Conservation (phyloP, 2,797 vertebrate species). For the Enteromius argenteus region DNA sequence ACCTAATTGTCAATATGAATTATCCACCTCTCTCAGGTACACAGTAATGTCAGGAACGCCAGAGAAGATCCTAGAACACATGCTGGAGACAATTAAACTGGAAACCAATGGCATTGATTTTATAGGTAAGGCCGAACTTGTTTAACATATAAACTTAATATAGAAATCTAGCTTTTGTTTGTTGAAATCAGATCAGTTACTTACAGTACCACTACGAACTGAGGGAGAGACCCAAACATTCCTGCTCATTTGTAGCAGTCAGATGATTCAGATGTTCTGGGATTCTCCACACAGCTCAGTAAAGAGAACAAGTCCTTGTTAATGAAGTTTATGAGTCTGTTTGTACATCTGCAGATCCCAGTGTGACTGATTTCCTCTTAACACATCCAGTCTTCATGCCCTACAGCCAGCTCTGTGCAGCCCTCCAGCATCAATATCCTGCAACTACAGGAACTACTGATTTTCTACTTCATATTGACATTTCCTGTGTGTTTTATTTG, state of each 20-base stretch:
- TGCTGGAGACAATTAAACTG: slow-evolving; percentile 88
- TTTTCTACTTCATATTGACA: background rate
- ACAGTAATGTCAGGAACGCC: slow-evolving; percentile 94
- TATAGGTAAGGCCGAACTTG: slow-evolving; percentile 74
- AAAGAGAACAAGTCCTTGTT: slow-evolving; percentile 26
- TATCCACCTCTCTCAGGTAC: slow-evolving; percentile 78
- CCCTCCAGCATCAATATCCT: slow-evolving; percentile 95
- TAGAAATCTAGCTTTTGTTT: background rate
- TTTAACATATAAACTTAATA: background rate
- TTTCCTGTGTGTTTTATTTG: background rate
- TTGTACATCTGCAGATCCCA: slow-evolving; percentile 79
- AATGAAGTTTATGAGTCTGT: slow-evolving; percentile 34
- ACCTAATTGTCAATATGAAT: background rate
- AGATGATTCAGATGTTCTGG: slow-evolving; percentile 43
- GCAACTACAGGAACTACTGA: background rate
- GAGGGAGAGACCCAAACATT: slow-evolving; percentile 31
- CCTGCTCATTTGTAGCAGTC: slow-evolving; percentile 16
- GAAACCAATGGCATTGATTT: slow-evolving; percentile 86
- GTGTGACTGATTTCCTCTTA: slow-evolving; percentile 90
- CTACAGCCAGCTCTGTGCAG: slow-evolving; percentile 85
- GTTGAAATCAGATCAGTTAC: background rate
- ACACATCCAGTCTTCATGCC: slow-evolving; percentile 94
- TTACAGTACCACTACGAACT: background rate
- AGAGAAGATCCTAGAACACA: slow-evolving; percentile 95
- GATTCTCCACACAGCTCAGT: slow-evolving; percentile 11